Evolutionary conservation across 2,113 vertebrate genomes (phyloP), one percentile per base, ranked within the genome.

Genomic region (Ammodytes dubius): DNA sequence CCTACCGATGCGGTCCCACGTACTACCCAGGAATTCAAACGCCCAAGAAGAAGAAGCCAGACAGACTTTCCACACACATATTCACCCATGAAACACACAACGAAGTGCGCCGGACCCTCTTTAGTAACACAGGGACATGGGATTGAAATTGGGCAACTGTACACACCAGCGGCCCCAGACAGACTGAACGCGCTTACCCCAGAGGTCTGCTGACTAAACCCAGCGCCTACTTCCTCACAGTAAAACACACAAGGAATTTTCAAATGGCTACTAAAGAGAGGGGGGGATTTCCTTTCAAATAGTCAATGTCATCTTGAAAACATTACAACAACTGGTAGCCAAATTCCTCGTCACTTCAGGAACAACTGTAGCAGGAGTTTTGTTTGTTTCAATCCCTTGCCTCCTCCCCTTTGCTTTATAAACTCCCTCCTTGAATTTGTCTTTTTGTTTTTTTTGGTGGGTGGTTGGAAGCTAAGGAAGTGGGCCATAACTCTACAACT

Each of bases 231-330:
- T 94, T 94, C 93, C 93, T 93, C 74, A 82, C 91, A 90, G 90
- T 94, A 93, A 92, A 94, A 94, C 82, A 87, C 86, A 93, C 77
- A 69, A 92, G 88, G 92, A 92, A 95, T 94, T 94, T 27, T 92
- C 85, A 94, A 93, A 94, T 94, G 93, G 91, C 90, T 92, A 93
- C 93, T 92, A 93, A 93, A 94, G 86, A 87, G 89, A 93, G 93
- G 93, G 93, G 93, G 93, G 95, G 89, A 94, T 95, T 95, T 96
- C 94, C 95, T 94, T 27, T 93, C 86, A 87, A 95, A 94, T 91
- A 93, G 91, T 92, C 89, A 93, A 84, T 92, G 92, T 87, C 95
- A 96, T 96, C 94, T 96, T 95, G 95, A 95, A 96, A 92, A 95
- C 93, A 95, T 96, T 96, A 95, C 70, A 85, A 45, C 87, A 90